phyloP scores from a whole-genome alignment of 2,797 vertebrate genomes.

The Hippoglossus hippoglossus region DNA sequence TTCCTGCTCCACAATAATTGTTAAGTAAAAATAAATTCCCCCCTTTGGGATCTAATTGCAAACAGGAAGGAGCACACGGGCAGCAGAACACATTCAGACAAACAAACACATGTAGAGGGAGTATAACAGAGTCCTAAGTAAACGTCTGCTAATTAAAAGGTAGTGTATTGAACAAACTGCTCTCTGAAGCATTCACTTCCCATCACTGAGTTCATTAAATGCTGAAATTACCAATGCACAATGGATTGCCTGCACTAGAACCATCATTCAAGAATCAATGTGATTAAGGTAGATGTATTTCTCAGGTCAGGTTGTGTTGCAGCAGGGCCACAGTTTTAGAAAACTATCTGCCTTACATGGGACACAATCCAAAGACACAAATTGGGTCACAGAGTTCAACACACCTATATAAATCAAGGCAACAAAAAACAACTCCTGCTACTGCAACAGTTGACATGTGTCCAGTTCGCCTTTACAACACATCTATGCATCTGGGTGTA shows the following conservation, averaged over 20 bases:
- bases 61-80: not conserved
- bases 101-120: constrained; percentile 16
- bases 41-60: constrained; percentile 6
- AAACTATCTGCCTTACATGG: constrained; percentile 26
- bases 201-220: constrained; percentile 59
- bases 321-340: constrained; percentile 14
- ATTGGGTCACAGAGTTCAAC: constrained; percentile 35
- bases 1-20: not conserved
- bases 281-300: constrained; percentile 2
- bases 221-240: constrained; percentile 52
- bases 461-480: not conserved
- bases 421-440: not conserved
- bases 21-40: not conserved
- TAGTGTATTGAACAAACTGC: constrained; percentile 46
- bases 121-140: constrained; percentile 26
- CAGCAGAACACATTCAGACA: constrained; percentile 23
- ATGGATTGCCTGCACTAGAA: constrained; percentile 11
- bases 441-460: constrained; percentile 2
- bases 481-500: not conserved
- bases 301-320: constrained; percentile 20
- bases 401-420: constrained; percentile 17
- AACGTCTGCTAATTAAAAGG: constrained; percentile 61
- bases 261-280: constrained; percentile 40
- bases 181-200: constrained; percentile 39
- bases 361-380: constrained; percentile 26